Base-by-base conservation (phyloP, 2,888 invertebrate species). In the Dryobota labecula region DNA sequence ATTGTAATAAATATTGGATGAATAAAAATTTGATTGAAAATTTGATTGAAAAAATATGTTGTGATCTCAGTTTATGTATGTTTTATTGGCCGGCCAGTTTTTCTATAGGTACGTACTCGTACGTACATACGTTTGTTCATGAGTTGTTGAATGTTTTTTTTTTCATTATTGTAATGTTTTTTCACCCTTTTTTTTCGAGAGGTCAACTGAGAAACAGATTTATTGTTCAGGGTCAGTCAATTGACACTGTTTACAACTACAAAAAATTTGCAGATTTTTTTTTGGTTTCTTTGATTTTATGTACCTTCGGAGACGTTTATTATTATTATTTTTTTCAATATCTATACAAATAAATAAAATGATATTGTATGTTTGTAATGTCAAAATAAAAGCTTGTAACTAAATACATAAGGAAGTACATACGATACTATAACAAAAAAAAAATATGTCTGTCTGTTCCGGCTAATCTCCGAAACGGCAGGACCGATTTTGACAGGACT, bases 11-110 rank as follows among this genome's bases (percentile, higher is more conserved):
- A 89, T 82, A 80, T 83, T 64, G 67, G 74, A 71, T 70, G 68
- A 73, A 85, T 84, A 87, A 85, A 87, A 78, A 82, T 78, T 84
- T 86, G 80, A 87, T 83, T 68, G 61, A 33, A 62, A 56, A 67
- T 78, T 86, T 88, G 85, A 89, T 88, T 87, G 85, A 81, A 82
- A 82, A 79, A 82, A 76, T 79, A 76, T 79, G 73, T 75, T 70
- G 63, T 61, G 60, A 56, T 57, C 27, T 74, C 80, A 73, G 76
- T 82, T 80, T 62, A 75, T 78, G 47, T 57, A 2, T 51, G 3
- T 80, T 80, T 84, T 82, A 77, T 70, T 64, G 54, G 24, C 73
- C 57, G 8, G 1, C 7, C 38, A 56, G 45, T 73, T 69, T 57
- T 24, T 53, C 18, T 62, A 24, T 20, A 24, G 4, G 15, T 38